phyloP scores from a whole-genome alignment of 2,113 vertebrate species.

The Rutilus rutilus region DNA sequence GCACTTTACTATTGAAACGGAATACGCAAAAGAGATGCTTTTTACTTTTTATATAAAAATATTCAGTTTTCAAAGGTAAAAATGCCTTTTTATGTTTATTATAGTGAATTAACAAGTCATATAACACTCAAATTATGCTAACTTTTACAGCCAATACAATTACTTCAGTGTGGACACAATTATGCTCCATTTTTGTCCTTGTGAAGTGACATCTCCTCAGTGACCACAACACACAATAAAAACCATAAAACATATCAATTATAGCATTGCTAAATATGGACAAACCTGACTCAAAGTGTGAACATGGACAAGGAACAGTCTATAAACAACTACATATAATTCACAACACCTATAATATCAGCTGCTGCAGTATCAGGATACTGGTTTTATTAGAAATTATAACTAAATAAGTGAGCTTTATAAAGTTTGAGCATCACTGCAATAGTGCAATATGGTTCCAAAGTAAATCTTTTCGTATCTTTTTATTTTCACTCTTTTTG shows the following conservation, averaged over 20 bases:
- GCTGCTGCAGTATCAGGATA: neutral
- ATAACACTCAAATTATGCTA: neutral
- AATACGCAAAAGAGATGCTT: neutral
- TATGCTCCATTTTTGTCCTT: neutral
- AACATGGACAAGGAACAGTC: neutral
- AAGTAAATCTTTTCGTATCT: no score
- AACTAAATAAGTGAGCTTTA: neutral
- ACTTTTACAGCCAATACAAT: neutral
- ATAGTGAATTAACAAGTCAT: neutral
- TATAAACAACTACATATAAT: neutral
- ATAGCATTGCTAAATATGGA: neutral
- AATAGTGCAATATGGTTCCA: neutral
- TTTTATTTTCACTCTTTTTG: no score
- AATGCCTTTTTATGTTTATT: neutral
- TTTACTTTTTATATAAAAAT: neutral
- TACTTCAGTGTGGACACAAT: neutral
- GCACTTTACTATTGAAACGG: neutral
- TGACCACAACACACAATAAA: neutral
- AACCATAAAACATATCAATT: neutral
- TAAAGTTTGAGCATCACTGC: neutral
- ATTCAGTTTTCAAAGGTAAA: neutral
- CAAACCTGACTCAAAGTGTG: neutral
- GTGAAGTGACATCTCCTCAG: neutral
- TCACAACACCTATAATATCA: neutral
- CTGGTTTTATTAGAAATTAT: neutral